Evolutionary conservation across 2,888 invertebrate species (phyloP).

Genomic region (Resseliella maxima): DNA sequence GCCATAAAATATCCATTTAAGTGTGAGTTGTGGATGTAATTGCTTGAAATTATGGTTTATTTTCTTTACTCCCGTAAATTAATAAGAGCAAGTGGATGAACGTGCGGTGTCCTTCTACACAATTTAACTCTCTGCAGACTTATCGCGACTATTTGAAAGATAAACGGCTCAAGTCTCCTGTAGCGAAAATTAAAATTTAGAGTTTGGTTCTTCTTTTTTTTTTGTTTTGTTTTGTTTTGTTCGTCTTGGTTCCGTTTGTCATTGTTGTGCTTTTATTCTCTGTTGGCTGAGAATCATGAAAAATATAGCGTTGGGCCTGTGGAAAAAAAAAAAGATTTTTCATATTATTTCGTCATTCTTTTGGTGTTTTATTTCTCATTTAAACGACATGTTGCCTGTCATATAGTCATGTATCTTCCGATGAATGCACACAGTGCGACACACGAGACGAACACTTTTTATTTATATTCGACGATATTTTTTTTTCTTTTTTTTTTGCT

Average conservation of each 20-base stretch:
- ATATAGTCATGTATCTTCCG: conserved; percentile 54
- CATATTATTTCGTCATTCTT: background rate
- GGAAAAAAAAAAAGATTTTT: background rate
- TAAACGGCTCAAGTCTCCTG: conserved; percentile 55
- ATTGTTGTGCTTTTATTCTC: too few relatives aligned
- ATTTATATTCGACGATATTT: conserved; percentile 9
- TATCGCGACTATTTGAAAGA: background rate
- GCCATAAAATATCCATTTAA: conserved; percentile 33
- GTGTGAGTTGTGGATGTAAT: conserved; percentile 33
- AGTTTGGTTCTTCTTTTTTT: background rate
- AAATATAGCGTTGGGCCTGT: too few relatives aligned
- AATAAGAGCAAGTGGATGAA: conserved; percentile 23
- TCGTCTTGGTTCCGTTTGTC: too few relatives aligned
- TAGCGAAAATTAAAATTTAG: conserved; percentile 56
- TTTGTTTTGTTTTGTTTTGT: too few relatives aligned
- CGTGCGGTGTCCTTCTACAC: background rate
- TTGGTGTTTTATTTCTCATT: conserved; percentile 54
- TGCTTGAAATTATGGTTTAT: conserved; percentile 44
- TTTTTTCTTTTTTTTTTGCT: background rate
- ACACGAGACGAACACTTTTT: background rate
- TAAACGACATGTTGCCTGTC: conserved; percentile 56
- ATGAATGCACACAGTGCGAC: background rate
- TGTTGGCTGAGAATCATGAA: too few relatives aligned
- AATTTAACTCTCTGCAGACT: background rate
- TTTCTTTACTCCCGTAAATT: conserved; percentile 22